A percentile compares a stretch with the other conserved stretches of the same genome.
These are phyloP conservation scores for Idris sp. DNA, from an alignment of 1,140 invertebrate species.

Conservation along the genomic window DNA sequence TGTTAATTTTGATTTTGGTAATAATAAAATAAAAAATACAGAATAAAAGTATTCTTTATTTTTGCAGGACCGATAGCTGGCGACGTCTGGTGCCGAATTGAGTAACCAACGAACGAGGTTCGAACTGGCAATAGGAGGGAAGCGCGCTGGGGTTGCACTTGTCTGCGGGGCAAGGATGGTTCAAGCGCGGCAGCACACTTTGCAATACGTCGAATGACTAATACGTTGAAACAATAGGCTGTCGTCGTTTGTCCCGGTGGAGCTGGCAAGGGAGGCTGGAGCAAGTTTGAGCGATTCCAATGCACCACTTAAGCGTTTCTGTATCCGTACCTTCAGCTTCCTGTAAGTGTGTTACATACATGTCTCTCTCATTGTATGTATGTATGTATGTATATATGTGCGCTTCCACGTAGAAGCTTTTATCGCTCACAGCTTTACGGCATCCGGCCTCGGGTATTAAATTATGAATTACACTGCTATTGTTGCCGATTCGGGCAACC, in stretches of 20 bases:
- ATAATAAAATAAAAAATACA: constrained; percentile 65
- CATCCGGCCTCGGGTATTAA: constrained; percentile 67
- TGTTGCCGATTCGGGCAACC: constrained; percentile 61
- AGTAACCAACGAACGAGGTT: constrained; percentile 58
- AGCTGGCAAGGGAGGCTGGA: constrained; percentile 66
- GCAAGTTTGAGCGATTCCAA: constrained; percentile 75
- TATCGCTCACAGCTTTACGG: constrained; percentile 72
- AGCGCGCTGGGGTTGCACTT: constrained; percentile 45
- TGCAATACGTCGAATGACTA: constrained; percentile 79
- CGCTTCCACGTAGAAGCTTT: constrained; percentile 70
- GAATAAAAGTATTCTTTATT: constrained; percentile 46
- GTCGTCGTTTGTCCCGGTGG: constrained; percentile 74
- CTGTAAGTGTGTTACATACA: constrained; percentile 64
- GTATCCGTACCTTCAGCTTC: constrained; percentile 74
- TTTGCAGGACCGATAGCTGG: constrained; percentile 65
- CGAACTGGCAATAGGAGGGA: constrained; percentile 38
- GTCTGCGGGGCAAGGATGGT: constrained; percentile 58
- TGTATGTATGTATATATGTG: constrained; percentile 22
- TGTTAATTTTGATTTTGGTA: too few relatives aligned
- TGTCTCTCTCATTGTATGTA: constrained; percentile 22
- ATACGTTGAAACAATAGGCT: constrained; percentile 79
- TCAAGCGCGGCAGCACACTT: constrained; percentile 72
- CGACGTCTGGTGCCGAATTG: constrained; percentile 68
- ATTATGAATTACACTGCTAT: constrained; percentile 69
- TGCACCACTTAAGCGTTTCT: constrained; percentile 78